Percentiles rank a stretch among this genome's conserved stretches.
phyloP scores from a whole-genome alignment of 2,113 vertebrate genomes.

The Hyla sarda region DNA sequence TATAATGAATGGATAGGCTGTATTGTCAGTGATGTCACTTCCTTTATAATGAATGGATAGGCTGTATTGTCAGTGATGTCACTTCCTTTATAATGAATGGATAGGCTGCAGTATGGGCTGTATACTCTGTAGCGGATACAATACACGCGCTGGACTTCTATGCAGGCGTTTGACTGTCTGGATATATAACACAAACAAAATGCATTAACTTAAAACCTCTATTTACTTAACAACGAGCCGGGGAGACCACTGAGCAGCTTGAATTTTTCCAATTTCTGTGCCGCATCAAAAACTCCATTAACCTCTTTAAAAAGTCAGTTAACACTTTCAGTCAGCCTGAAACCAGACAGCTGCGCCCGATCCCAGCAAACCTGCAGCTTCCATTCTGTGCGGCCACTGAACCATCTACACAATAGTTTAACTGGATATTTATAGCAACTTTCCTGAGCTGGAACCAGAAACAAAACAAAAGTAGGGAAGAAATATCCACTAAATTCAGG shows the following conservation, averaged over 20 bases:
- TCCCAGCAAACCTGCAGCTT: neutral
- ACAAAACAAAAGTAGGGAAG: neutral
- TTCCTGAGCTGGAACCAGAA: neutral
- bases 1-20: neutral
- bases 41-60: neutral
- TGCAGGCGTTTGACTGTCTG: neutral
- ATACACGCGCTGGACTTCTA: neutral
- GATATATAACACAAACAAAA: neutral
- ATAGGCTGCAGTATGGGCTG: neutral
- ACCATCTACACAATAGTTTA: neutral
- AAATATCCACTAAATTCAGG: neutral
- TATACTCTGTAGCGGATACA: neutral
- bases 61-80: neutral
- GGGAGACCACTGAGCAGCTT: conserved; percentile 5
- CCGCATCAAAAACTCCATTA: conserved; percentile 38
- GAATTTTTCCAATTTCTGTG: conserved; percentile 28
- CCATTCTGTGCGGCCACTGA: neutral
- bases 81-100: neutral
- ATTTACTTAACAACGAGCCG: conserved; percentile 24
- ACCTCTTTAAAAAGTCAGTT: conserved; percentile 38
- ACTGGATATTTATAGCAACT: neutral
- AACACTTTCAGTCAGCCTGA: conserved; percentile 38
- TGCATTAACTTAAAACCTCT: neutral
- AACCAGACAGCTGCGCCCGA: conserved; percentile 2
- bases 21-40: neutral